These are phyloP conservation scores for Limosa lapponica DNA, from an alignment of 2,797 vertebrate species.

Conservation along the genomic window DNA sequence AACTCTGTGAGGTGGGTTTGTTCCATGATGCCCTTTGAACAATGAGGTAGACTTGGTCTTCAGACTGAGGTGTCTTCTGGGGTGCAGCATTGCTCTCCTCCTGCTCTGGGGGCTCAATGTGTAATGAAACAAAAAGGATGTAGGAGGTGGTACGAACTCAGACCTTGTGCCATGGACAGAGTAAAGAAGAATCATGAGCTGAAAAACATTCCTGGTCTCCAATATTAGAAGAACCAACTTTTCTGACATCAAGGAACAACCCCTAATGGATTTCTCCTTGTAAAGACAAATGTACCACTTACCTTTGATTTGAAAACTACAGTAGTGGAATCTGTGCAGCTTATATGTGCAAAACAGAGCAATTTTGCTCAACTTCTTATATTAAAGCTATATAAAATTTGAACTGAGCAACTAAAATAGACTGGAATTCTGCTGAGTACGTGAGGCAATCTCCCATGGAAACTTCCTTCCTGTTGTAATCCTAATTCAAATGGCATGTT, in stretches of 20 bases:
- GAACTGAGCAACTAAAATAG: neutral
- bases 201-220: neutral
- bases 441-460: neutral
- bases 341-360: neutral
- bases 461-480: neutral
- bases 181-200: neutral
- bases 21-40: neutral
- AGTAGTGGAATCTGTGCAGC: neutral
- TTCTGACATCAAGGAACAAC: neutral
- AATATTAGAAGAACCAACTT: neutral
- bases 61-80: neutral
- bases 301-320: neutral
- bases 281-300: neutral
- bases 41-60: neutral
- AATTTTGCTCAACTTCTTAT: neutral
- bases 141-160: neutral
- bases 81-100: neutral
- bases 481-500: neutral
- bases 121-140: neutral
- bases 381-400: neutral
- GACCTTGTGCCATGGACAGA: neutral
- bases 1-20: fast-evolving
- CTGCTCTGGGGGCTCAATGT: neutral
- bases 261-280: neutral
- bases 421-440: neutral